A percentile compares a stretch with the other conserved stretches of the same genome.
These are phyloP conservation scores for Brachionus rubens DNA, from an alignment of 1,140 invertebrate genomes.

Conservation along the genomic window DNA sequence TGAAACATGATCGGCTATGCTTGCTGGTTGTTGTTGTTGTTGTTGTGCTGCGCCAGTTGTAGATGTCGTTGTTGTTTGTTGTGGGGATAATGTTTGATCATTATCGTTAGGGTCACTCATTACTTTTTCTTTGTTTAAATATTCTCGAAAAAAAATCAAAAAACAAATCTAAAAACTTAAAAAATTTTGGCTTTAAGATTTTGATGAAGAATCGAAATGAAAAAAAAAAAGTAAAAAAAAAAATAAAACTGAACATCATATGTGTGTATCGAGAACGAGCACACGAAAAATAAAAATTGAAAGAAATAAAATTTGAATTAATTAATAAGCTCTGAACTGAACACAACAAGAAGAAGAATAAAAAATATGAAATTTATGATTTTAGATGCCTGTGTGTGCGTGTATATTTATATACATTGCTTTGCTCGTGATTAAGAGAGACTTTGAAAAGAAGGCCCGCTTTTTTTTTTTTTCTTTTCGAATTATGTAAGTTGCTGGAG, in stretches of 20 bases:
- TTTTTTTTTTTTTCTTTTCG: no score
- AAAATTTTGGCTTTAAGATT: background rate
- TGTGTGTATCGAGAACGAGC: background rate
- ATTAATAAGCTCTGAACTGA: constrained; percentile 31
- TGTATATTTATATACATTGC: background rate
- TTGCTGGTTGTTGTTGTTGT: constrained; percentile 7
- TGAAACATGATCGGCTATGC: constrained; percentile 21
- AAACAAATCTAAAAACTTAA: constrained; percentile 13
- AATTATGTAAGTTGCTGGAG: no score
- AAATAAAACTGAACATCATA: background rate
- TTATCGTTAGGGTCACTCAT: constrained; percentile 24
- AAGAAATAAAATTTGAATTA: constrained; percentile 38
- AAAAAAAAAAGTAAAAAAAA: background rate
- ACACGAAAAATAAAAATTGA: background rate
- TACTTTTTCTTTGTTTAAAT: background rate
- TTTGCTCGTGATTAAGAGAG: constrained; percentile 11
- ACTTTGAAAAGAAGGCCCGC: no score
- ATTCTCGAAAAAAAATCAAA: background rate
- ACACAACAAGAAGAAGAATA: background rate
- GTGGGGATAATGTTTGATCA: constrained; percentile 29
- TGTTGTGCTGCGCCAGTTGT: background rate
- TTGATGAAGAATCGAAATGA: background rate
- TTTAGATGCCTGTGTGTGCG: no score
- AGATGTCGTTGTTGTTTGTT: background rate
- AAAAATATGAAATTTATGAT: constrained; percentile 15